A percentile compares a stretch with the other conserved stretches of the same genome.
These are phyloP conservation scores for Yponomeuta evonymella DNA, from an alignment of 2,888 invertebrate genomes.

Conservation along the genomic window DNA sequence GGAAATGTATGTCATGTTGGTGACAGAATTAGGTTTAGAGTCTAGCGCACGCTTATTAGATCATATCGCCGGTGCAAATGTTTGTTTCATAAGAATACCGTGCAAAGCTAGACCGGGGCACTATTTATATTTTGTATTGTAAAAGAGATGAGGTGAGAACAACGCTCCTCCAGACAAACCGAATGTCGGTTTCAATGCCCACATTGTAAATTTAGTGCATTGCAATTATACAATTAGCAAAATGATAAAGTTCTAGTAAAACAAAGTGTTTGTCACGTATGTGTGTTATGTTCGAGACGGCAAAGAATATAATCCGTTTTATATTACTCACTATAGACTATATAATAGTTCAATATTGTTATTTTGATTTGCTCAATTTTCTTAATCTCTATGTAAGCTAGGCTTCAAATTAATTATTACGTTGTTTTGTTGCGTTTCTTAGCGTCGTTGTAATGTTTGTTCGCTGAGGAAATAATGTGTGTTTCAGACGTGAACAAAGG, in stretches of 20 bases:
- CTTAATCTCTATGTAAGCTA: slow-evolving; percentile 65
- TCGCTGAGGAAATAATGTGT: background rate
- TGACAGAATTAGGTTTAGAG: slow-evolving; percentile 22
- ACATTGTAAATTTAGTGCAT: slow-evolving; percentile 54
- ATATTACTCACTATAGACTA: slow-evolving; percentile 60
- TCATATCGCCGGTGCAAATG: slow-evolving; percentile 4
- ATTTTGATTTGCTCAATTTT: slow-evolving; percentile 74
- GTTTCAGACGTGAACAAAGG: background rate
- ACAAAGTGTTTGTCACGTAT: slow-evolving; percentile 45
- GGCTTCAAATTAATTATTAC: slow-evolving; percentile 50
- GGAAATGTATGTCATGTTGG: slow-evolving; percentile 9
- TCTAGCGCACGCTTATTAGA: slow-evolving; percentile 23
- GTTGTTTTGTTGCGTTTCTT: slow-evolving; percentile 39
- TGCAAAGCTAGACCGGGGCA: background rate
- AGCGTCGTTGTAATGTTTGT: background rate
- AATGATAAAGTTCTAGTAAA: slow-evolving; percentile 29
- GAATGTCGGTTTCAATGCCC: slow-evolving; percentile 46
- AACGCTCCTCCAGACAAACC: slow-evolving; percentile 20
- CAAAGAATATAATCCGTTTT: slow-evolving; percentile 47
- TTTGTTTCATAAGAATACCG: background rate
- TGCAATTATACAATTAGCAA: slow-evolving; percentile 50
- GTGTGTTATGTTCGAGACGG: slow-evolving; percentile 35
- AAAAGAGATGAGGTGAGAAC: background rate
- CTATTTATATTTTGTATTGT: slow-evolving; percentile 14
- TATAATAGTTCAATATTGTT: slow-evolving; percentile 59